Evolutionary conservation across 2,797 vertebrate genomes (phyloP), one percentile per base, ranked within the genome.

Genomic region (Lutjanus campechanus): DNA sequence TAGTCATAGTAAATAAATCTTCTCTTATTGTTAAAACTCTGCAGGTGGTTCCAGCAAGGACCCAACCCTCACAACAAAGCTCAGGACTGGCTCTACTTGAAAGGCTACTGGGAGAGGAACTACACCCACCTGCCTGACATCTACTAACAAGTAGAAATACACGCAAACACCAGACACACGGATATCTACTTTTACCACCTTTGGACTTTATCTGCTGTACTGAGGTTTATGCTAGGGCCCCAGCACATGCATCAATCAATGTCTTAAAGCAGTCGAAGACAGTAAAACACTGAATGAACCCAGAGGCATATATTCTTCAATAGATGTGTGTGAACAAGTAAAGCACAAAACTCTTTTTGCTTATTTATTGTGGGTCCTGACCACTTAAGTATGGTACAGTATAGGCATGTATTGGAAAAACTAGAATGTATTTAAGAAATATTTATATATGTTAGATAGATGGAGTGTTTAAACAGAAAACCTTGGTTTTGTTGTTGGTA

Each of bases 101-200:
- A 97, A 89, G 96, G 96, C 91, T 99, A 99, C 95, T 99, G 98
- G 98, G 97, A 98, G 91, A 96, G 98, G 92, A 97, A 96, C 93
- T 98, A 98, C 95, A 93, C 94, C 86, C 96, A 96, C 78, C 92
- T 98, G 87, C 97, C 97, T 83, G 97, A 99, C 89, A 99, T 99
- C 95, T 99, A 99, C 95, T 99, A 95, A 97, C 16, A 76, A 20
- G 64, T 56, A 82, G 41, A 83, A 50, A 76, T 40, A 47, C 50
- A 67, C 56, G 53, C 43, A 75, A 8, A 73, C 62, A 68, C 63
- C 64, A 69, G 5, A 77, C n/a, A 76, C 17, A 51, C 59, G 51
- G 53, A 82, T 58, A 56, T 73, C 69, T 71, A 68, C 63, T 78
- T 56, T 67, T 56, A 81, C 50, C 56, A 84, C 70, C 17, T 69